Conservation (phyloP, 2,113 vertebrate genomes). For the mouse (Mus musculus) region DNA sequence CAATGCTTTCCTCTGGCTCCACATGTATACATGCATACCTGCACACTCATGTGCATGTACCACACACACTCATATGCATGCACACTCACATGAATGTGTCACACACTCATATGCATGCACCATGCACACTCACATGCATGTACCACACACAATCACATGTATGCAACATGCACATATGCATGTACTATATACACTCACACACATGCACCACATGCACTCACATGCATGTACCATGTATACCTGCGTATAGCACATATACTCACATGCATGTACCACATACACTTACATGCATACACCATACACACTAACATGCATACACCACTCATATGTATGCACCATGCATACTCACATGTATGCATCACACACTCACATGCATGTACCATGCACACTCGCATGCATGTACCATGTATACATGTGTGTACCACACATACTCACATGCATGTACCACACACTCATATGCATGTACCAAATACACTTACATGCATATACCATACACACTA, state of each 20-base stretch:
- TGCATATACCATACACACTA: not conserved
- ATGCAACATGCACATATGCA: not conserved
- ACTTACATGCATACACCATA: not conserved
- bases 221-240: not conserved
- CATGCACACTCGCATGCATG: not conserved
- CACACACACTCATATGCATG: not conserved
- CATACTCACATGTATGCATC: too few species aligned
- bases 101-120: not conserved
- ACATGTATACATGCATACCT: not conserved
- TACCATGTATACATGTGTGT: not conserved
- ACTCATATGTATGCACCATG: not conserved
- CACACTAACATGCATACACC: not conserved
- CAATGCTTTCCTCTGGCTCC: not conserved
- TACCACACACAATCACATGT: not conserved
- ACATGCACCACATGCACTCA: not conserved
- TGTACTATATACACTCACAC: fast-evolving
- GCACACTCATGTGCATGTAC: not conserved
- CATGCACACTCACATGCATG: not conserved
- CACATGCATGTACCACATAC: not conserved
- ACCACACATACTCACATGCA: not conserved
- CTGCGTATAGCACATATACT: not conserved
- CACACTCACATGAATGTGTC: not conserved
- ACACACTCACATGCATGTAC: not conserved
- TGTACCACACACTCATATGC: not conserved
- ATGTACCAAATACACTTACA: not conserved